A percentile compares a stretch with the other conserved stretches of the same genome.
These are phyloP conservation scores for Pandion haliaetus DNA, from an alignment of 2,113 vertebrate genomes.

Conservation along the genomic window DNA sequence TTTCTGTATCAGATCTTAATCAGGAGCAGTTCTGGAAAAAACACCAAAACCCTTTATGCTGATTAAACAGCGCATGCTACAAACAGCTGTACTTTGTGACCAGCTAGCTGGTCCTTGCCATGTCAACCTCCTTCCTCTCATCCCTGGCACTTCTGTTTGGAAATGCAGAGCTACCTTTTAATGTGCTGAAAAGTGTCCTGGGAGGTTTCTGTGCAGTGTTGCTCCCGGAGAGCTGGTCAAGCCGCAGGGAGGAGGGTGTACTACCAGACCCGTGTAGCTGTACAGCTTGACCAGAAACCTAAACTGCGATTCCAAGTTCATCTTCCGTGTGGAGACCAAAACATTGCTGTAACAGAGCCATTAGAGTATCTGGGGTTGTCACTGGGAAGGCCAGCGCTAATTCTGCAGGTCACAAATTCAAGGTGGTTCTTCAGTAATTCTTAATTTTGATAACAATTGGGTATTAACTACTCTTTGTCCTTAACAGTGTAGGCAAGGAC, in stretches of 20 bases:
- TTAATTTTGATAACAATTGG: not conserved
- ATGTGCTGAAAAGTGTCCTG: not conserved
- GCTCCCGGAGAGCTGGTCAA: not conserved
- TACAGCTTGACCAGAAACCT: not conserved
- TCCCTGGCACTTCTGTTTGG: not conserved
- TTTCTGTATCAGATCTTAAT: not conserved
- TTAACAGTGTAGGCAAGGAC: not conserved
- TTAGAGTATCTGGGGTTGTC: not conserved
- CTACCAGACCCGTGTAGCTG: not conserved
- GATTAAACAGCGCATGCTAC: not conserved
- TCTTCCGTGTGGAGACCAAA: not conserved
- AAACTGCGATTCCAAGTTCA: not conserved
- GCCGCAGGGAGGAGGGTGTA: rapidly evolving
- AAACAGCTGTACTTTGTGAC: not conserved
- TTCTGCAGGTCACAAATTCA: not conserved
- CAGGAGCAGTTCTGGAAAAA: not conserved
- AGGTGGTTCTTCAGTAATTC: not conserved
- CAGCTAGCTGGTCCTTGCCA: not conserved
- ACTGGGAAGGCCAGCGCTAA: not conserved
- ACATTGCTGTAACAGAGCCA: not conserved
- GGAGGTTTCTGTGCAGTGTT: not conserved
- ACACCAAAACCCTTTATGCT: not conserved
- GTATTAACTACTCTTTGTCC: not conserved
- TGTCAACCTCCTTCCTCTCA: not conserved
- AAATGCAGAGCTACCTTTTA: not conserved